These are phyloP conservation scores for Athalia rosae DNA, from an alignment of 2,888 invertebrate genomes.

Conservation along the genomic window DNA sequence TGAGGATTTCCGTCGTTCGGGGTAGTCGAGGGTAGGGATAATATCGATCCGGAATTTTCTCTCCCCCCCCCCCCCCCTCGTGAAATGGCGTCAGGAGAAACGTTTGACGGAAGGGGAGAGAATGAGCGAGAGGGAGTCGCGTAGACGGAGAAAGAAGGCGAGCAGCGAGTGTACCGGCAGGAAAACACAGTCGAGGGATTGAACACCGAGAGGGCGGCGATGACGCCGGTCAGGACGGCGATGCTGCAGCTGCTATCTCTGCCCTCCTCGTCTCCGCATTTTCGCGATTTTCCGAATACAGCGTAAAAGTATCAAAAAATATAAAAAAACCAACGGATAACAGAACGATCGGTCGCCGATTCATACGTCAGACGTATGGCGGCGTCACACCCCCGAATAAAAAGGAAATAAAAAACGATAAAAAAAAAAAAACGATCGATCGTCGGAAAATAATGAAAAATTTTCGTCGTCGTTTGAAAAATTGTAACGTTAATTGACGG, in stretches of 20 bases:
- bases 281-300: too few species aligned
- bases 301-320: too few species aligned
- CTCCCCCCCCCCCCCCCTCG: neutral
- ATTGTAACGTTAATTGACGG: too few species aligned
- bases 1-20: constrained; percentile 13
- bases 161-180: neutral
- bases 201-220: constrained; percentile 41
- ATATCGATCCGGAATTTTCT: constrained; percentile 37
- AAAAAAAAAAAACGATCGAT: too few species aligned
- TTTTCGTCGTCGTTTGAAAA: too few species aligned
- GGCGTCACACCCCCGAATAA: too few species aligned
- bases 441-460: too few species aligned
- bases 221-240: constrained; percentile 26
- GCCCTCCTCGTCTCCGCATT: too few species aligned
- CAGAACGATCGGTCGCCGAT: too few species aligned
- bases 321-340: too few species aligned
- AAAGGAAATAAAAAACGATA: too few species aligned
- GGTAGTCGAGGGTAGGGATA: constrained; percentile 24
- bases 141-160: neutral
- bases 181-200: constrained; percentile 46
- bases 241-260: neutral
- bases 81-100: constrained; percentile 29
- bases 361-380: too few species aligned
- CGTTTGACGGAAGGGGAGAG: constrained; percentile 43
- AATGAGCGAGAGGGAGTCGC: neutral